Base-by-base conservation (phyloP, 2,888 invertebrate species). In the Synergus umbraculus region DNA sequence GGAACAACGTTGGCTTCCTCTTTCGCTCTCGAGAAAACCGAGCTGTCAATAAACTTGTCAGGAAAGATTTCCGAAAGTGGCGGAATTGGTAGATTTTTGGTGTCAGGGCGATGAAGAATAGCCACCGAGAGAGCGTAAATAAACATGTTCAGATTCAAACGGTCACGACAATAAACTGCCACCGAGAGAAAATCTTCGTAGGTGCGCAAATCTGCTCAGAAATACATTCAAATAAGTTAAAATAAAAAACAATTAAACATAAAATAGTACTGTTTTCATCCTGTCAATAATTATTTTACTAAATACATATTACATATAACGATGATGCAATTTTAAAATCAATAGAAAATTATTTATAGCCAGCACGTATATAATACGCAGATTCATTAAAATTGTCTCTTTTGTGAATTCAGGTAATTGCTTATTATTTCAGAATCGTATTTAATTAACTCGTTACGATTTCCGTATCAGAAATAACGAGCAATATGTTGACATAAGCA, bases 31-130 rank as follows among this genome's bases (percentile, higher is more conserved):
- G 94, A 93, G 89, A 97, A 95, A 3, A 96, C 94, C 60, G 95
- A 94, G 12, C 96, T 95, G 87, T 97, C 96, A 87, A 97, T 93
- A 91, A 96, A 97, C 92, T 96, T 96, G 88, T 96, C 95, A 0
- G 97, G 98, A 91, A 97, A 97, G 0, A 95, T 93, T 91, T 97
- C 96, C 60, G 95, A 94, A 83, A 97, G 94, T 0, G 96, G 95
- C 0, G 97, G 97, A 69, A 96, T 91, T 76, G 94, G 93, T 29
- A 97, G 87, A 67, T 95, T 94, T 87, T 95, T 94, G 3, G 96
- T 96, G 89, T 97, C 96, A 0, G 92, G 91, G 10, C 96, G 94
- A 93, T 97, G 96, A 87, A 96, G 93, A 29, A 97, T 91, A 0
- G 96, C 96, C 9, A 97, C 96, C 0, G 96, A 95, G 63, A 95